Evolutionary conservation across 2,113 vertebrate genomes (phyloP).

Genomic region (Melanerpes aurifrons): DNA sequence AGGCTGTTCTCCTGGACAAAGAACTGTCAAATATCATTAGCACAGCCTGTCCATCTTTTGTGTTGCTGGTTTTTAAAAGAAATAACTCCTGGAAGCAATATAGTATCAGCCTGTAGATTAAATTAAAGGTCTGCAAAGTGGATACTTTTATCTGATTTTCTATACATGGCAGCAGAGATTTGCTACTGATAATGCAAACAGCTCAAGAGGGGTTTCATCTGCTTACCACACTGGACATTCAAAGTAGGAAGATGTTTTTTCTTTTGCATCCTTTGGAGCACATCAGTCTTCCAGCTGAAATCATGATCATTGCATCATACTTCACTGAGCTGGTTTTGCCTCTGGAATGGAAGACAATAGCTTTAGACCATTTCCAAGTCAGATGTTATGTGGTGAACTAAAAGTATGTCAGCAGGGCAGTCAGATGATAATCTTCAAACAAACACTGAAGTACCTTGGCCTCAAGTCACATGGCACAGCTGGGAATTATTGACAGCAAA

Average conservation of each 20-base stretch:
- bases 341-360: neutral
- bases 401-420: neutral
- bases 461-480: neutral
- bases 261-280: neutral
- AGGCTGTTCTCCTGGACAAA: neutral
- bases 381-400: neutral
- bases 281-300: neutral
- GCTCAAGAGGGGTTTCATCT: neutral
- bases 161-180: neutral
- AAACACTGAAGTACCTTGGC: neutral
- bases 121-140: neutral
- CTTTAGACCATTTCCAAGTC: neutral
- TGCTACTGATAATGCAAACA: neutral
- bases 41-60: neutral
- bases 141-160: neutral
- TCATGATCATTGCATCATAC: rapidly evolving
- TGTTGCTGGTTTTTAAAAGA: neutral
- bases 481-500: neutral
- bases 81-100: neutral
- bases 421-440: neutral
- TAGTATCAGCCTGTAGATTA: neutral
- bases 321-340: neutral
- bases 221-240: neutral
- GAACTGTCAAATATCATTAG: neutral
- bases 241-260: neutral